Base-by-base conservation (phyloP, 2,888 invertebrate genomes). In the Nemoura dubitans region DNA sequence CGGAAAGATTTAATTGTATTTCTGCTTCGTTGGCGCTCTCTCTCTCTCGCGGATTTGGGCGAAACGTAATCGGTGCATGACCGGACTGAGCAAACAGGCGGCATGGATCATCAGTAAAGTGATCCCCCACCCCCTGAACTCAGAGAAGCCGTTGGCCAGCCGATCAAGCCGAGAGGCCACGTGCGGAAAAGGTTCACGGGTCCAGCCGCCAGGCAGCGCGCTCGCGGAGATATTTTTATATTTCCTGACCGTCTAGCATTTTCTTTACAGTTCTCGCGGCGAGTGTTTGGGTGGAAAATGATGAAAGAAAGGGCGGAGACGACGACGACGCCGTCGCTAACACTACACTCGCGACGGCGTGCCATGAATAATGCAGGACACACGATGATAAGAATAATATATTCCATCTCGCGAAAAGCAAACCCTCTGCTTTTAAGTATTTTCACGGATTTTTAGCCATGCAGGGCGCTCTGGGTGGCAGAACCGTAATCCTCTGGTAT, bases 371-470 rank as follows among this genome's bases (percentile, higher is more conserved):
- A 81, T 81, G 28, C 81, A 81, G 27, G 21, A n/a, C 59, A 59
- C 16, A 59, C 59, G 59, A 7, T n/a, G n/a, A n/a, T n/a, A n/a
- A n/a, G n/a, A 27, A 28, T 78, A 81, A 27, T 27, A 28, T 30
- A 81, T 81, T 30, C 81, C 28, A 30, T 81, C 30, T 59, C 59
- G 59, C 59, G 59, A 59, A 21, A 59, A 59, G 6, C 30, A 29
- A 27, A 81, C 1, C n/a, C 81, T 81, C 81, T 29, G 28, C 81
- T 81, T 81, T 81, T 81, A 81, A 81, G 81, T 81, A 29, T 81
- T 81, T 81, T 30, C 81, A 30, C 81, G 81, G 81, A 81, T 81
- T 81, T 81, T 59, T 29, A 81, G 81, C 28, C 81, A n/a, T 27
- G 36, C 59, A 14, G 6, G 59, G 59, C 59, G 21, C 5, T 30